Evolutionary conservation across 2,888 invertebrate species (phyloP), one percentile per base, ranked within the genome.

Genomic region (Hyppa rectilinea): DNA sequence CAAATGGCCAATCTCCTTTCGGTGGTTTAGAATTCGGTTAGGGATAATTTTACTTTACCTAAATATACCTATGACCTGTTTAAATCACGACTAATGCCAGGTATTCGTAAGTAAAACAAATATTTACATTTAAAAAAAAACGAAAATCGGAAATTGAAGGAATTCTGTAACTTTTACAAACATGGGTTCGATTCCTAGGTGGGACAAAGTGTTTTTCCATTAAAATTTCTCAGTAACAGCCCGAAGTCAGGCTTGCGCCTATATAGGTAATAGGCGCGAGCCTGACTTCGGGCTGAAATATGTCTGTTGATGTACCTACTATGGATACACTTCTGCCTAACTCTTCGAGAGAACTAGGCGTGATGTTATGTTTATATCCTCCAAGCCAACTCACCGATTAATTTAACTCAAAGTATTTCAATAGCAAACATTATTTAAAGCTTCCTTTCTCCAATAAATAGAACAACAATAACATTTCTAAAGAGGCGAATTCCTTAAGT

Each of bases 401-500:
- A 10, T n/a, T n/a, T 2, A n/a, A 12, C 17, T 10, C 7, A 38
- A 63, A 49, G 34, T 14, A 40, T 50, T 64, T 61, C 12, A 31
- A 60, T 31, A 52, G 17, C 31, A 29, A 36, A 49, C 60, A 38
- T 68, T 53, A 78, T 61, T 61, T 45, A 58, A 56, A 64, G 20
- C 47, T 49, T 6, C 64, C 75, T 68, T 43, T 80, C 55, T 34
- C 50, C 29, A 53, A 47, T 68, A 78, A 80, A 80, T 58, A 65
- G 68, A 75, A 31, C 31, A 58, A 61, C 75, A 68, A 68, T 61
- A 62, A 67, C 71, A 75, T 80, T 74, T 70, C 78, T 76, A 79
- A 79, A 80, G 63, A 81, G 49, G 71, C 65, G 52, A 81, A 79
- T 79, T 81, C 78, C 81, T 63, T 72, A 71, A 71, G 81, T 80